Base-by-base conservation (phyloP, 2,888 invertebrate genomes). In the Zeuzera pyrina region DNA sequence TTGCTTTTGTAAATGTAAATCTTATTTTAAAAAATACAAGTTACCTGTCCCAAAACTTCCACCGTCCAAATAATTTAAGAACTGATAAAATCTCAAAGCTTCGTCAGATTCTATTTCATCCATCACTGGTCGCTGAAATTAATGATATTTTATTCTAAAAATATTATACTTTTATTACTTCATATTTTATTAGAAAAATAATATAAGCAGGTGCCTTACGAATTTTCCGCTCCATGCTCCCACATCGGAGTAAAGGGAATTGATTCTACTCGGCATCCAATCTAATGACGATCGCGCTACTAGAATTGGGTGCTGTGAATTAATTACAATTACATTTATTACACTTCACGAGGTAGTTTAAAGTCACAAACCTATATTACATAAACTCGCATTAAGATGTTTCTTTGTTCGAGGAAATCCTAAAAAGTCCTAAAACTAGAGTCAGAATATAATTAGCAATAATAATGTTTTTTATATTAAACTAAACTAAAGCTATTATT, bases 171-270 rank as follows among this genome's bases (percentile, higher is more conserved):
- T 33, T 22, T 26, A 12, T 28, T 10, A 10, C 3, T 28, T 8
- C 15, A n/a, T 19, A 22, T 5, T 11, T 21, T 22, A 7, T 10
- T 27, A 15, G 27, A 14, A 8, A 5, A 21, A 15, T n/a, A 12
- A 28, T 13, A 27, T 28, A 35, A 12, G 19, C 12, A 12, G 7
- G 22, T 34, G 22, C 41, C 74, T 58, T 56, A 83, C 83, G 41
- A 83, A 83, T 62, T 81, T 81, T 31, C 83, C 83, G 40, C 83
- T 83, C 83, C 83, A 83, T 8, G 81, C 81, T 22, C 83, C 83
- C 5, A 83, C 78, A 50, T 83, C 81, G 1, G 83, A 83, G 42
- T 81, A 83, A 1, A 83, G 52, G 1, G 83, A 83, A 44, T 83
- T 83, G 0, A 83, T 57, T 49, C 81, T 60, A 42, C 81, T 83